Conservation (phyloP, 2,888 invertebrate genomes). For the Sympetrum striolatum region DNA sequence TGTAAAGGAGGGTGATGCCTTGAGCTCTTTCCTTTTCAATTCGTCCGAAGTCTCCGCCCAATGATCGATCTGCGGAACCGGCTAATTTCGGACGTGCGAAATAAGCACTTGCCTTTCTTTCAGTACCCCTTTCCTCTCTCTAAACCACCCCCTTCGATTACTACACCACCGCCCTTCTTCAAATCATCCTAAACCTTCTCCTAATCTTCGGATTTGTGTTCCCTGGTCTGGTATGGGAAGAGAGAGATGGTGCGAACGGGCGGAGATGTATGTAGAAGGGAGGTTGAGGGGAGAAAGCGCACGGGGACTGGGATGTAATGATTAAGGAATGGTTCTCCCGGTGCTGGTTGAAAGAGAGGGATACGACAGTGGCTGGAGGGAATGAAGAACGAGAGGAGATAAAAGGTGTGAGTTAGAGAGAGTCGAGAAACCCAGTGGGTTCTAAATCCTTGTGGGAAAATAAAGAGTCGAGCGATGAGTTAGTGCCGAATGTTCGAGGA, state of each 20-base stretch:
- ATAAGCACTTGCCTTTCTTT: neutral
- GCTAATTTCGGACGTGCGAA: slow-evolving; percentile 7
- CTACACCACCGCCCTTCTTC: neutral
- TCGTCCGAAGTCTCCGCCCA: neutral
- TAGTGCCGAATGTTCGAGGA: neutral
- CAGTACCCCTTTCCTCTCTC: neutral
- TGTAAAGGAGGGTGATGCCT: neutral
- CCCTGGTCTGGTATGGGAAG: neutral
- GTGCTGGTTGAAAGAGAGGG: neutral
- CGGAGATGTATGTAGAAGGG: neutral
- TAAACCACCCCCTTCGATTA: neutral
- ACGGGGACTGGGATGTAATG: too few relatives aligned
- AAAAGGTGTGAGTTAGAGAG: too few relatives aligned
- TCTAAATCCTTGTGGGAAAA: neutral
- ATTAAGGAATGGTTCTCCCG: neutral
- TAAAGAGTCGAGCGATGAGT: neutral
- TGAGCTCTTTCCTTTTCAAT: neutral
- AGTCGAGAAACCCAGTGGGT: neutral
- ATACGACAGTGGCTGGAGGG: neutral
- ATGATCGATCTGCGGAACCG: neutral
- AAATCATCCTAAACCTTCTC: neutral
- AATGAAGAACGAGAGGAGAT: too few relatives aligned
- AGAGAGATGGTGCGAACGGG: neutral
- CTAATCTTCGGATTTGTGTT: slow-evolving; percentile 29
- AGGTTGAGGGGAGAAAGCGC: neutral